Conservation (phyloP, 2,797 vertebrate species). For the Agapornis canus region DNA sequence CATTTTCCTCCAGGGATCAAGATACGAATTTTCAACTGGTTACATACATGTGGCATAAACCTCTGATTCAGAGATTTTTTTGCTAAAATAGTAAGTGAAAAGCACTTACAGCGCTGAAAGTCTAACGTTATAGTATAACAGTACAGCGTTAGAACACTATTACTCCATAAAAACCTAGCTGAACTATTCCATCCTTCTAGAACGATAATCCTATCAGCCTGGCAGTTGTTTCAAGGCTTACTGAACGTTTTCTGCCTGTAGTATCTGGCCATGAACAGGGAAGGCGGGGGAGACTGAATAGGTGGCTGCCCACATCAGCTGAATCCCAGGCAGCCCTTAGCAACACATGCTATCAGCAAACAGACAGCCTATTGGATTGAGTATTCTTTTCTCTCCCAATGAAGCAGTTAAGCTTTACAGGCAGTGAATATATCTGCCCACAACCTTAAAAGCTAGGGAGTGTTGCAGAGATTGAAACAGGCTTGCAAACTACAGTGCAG, state of each 20-base stretch:
- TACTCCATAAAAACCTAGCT: not conserved
- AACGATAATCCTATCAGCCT: not conserved
- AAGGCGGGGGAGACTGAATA: not conserved
- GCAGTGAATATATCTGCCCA: not conserved
- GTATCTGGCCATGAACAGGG: not conserved
- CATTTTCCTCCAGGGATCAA: not conserved
- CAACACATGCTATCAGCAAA: not conserved
- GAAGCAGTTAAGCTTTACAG: not conserved
- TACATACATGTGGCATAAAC: rapidly evolving
- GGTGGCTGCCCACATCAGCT: not conserved
- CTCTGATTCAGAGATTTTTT: not conserved
- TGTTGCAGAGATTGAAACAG: not conserved
- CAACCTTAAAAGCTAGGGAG: not conserved
- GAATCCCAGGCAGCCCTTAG: slow-evolving; percentile 10
- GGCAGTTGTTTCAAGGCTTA: slow-evolving; percentile 1
- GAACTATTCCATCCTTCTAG: not conserved
- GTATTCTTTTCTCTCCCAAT: rapidly evolving
- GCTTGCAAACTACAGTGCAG: not conserved
- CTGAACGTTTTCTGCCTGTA: not conserved
- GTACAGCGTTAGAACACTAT: not conserved
- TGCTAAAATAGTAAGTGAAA: not conserved
- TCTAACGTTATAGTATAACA: not conserved
- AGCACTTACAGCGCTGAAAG: rapidly evolving
- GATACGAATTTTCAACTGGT: not conserved
- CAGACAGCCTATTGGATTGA: not conserved